Conservation (phyloP, 1,140 invertebrate species). For the Bombus superbus region DNA sequence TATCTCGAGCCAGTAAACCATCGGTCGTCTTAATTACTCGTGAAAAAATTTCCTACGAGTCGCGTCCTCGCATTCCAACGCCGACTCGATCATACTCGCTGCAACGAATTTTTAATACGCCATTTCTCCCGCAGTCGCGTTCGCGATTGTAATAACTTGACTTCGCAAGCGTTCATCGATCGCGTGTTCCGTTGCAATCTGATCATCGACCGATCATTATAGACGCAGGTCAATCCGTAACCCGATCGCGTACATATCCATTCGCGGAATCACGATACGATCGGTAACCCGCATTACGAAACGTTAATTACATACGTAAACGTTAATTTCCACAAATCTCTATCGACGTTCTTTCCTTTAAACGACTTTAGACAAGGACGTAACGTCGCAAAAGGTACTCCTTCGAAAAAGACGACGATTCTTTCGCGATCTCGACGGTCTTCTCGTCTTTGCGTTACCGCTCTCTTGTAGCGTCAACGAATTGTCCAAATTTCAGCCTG, state of each 20-base stretch:
- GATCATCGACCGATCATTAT: constrained; percentile 21
- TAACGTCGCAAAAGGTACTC: background rate
- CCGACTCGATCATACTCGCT: too few relatives aligned
- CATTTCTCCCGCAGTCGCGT: background rate
- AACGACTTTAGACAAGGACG: too few relatives aligned
- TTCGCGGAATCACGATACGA: background rate
- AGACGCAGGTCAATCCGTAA: background rate
- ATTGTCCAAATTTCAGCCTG: background rate
- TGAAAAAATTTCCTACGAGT: background rate
- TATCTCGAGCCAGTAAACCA: background rate
- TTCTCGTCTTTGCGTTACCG: too few relatives aligned
- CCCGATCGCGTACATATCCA: constrained; percentile 9
- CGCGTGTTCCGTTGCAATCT: constrained; percentile 22
- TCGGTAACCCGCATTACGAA: background rate
- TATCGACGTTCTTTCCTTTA: background rate
- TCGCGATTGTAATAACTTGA: background rate
- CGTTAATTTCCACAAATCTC: background rate
- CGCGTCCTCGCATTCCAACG: background rate
- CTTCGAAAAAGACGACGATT: background rate
- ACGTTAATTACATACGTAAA: background rate
- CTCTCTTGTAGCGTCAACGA: background rate
- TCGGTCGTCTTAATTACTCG: constrained; percentile 1
- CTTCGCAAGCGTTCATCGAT: constrained; percentile 18
- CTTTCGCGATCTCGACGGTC: too few relatives aligned
- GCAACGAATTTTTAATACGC: background rate